phyloP scores from a whole-genome alignment of 2,888 invertebrate genomes.

The Mactromeris polynyma region DNA sequence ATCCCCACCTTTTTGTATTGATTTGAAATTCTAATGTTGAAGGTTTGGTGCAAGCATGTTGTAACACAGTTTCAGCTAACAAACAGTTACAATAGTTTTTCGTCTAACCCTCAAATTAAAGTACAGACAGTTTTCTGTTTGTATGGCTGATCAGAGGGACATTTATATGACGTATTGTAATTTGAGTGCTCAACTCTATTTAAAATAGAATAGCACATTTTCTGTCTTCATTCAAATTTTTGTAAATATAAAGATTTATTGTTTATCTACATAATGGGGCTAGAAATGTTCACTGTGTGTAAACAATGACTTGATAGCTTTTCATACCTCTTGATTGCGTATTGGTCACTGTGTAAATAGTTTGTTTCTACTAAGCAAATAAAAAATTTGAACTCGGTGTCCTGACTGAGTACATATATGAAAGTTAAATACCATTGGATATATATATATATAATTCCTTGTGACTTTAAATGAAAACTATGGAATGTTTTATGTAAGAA shows the following conservation, averaged over 20 bases:
- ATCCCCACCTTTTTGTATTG: neutral
- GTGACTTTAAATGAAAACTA: no score
- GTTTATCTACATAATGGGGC: neutral
- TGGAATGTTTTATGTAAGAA: no score
- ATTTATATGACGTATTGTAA: neutral
- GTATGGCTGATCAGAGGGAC: neutral
- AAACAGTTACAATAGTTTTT: no score
- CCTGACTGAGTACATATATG: no score
- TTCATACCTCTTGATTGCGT: neutral
- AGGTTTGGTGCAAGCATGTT: no score
- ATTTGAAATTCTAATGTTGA: neutral
- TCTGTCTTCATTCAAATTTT: neutral
- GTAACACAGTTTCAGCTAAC: no score
- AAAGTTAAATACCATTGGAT: no score
- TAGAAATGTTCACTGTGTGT: neutral
- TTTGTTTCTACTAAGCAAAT: neutral
- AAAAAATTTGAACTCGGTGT: neutral
- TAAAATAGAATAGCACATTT: neutral
- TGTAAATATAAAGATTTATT: neutral
- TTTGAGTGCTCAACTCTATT: neutral
- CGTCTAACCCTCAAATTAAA: neutral
- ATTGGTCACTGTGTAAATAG: neutral
- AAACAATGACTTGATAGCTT: neutral
- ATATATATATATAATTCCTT: no score
- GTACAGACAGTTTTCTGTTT: neutral